These are phyloP conservation scores for Loris lydekkerianus DNA, from an alignment of 2,797 vertebrate species.

Conservation along the genomic window DNA sequence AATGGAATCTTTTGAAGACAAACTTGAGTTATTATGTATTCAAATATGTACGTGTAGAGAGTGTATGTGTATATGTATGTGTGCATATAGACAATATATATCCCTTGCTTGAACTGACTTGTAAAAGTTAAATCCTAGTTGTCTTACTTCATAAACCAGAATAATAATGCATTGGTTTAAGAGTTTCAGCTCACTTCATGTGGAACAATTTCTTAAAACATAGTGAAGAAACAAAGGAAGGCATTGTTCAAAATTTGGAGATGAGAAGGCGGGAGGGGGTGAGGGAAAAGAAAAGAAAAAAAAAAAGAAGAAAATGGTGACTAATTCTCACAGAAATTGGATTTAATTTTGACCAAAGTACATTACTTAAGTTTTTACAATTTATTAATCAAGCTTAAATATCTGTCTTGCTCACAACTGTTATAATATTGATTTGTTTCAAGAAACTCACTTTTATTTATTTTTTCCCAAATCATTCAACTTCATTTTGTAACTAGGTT, in stretches of 20 bases:
- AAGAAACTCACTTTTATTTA: not conserved
- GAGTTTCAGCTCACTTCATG: not conserved
- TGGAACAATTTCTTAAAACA: not conserved
- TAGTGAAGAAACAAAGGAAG: not conserved
- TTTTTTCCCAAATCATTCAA: not conserved
- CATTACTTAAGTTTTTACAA: not conserved
- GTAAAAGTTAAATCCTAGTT: not conserved
- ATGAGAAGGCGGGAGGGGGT: too few species aligned
- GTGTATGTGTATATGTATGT: too few species aligned
- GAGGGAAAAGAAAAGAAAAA: too few species aligned
- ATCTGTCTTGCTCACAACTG: not conserved
- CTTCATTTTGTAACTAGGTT: not conserved
- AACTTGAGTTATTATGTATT: not conserved
- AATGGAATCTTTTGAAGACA: not conserved
- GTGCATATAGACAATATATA: not conserved
- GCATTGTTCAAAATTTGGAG: not conserved
- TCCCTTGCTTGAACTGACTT: not conserved
- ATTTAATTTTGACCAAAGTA: too few species aligned
- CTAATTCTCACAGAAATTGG: too few species aligned
- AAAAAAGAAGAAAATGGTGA: too few species aligned
- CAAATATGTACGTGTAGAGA: not conserved
- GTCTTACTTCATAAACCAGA: not conserved
- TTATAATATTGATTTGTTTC: not conserved
- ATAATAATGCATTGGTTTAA: not conserved
- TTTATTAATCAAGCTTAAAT: not conserved